Percentiles rank a stretch among this genome's conserved stretches.
phyloP scores from a whole-genome alignment of 2,888 invertebrate genomes.

The Pyrrhia umbra region DNA sequence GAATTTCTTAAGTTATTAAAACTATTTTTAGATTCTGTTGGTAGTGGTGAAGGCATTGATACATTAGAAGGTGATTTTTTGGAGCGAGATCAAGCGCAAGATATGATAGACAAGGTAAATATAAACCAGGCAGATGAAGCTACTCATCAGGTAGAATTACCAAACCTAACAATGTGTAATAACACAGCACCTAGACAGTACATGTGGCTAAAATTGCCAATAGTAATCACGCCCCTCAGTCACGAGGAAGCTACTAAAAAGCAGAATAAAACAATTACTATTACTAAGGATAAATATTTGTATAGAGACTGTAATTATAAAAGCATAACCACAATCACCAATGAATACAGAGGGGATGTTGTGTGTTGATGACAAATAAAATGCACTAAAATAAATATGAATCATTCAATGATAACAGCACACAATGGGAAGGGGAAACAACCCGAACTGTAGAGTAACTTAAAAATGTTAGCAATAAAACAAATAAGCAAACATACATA shows the following conservation, averaged over 20 bases:
- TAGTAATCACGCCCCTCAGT: too few species aligned
- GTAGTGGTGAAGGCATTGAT: background rate
- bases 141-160: background rate
- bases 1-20: slow-evolving; percentile 14
- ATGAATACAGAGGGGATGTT: background rate
- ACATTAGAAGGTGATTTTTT: background rate
- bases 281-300: too few species aligned
- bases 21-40: background rate
- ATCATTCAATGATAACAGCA: slow-evolving; percentile 2
- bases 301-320: too few species aligned
- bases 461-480: background rate
- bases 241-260: too few species aligned
- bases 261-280: too few species aligned
- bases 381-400: background rate
- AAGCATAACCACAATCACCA: too few species aligned
- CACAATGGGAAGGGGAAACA: background rate
- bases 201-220: too few species aligned
- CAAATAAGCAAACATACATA: background rate
- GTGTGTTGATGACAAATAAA: background rate
- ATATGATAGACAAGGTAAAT: background rate
- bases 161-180: too few species aligned
- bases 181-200: too few species aligned
- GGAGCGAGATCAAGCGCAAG: background rate
- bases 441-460: background rate
- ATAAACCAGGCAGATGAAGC: background rate